Percentiles rank a stretch among this genome's conserved stretches.
phyloP scores from a whole-genome alignment of 1,140 invertebrate species.

The Mya arenaria region DNA sequence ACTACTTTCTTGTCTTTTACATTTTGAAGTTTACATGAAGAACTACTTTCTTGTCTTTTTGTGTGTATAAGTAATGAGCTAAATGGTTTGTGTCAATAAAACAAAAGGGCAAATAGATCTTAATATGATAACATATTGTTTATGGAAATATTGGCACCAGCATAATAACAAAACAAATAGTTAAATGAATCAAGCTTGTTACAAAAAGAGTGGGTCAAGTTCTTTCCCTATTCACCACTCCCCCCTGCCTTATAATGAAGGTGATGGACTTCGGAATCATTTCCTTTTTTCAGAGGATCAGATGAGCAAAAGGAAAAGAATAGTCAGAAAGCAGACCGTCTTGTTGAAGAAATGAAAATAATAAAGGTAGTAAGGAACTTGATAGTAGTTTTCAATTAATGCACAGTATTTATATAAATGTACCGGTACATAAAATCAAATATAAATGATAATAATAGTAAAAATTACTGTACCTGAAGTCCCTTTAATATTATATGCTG shows the following conservation, averaged over 20 bases:
- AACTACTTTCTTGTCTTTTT: background rate
- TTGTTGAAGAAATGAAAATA: slow-evolving; percentile 48
- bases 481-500: background rate
- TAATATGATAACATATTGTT: too few species aligned
- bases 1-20: too few species aligned
- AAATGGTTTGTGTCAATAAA: background rate
- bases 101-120: too few species aligned
- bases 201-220: too few species aligned
- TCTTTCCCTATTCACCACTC: too few species aligned
- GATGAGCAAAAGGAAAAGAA: slow-evolving; percentile 35
- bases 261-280: too few species aligned
- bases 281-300: slow-evolving; percentile 20
- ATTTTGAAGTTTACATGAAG: too few species aligned
- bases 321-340: slow-evolving; percentile 40
- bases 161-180: too few species aligned
- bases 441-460: background rate
- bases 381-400: background rate
- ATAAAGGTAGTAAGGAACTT: slow-evolving; percentile 63
- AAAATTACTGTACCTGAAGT: background rate
- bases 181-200: too few species aligned
- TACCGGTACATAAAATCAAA: background rate
- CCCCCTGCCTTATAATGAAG: too few species aligned
- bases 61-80: background rate
- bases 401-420: background rate
- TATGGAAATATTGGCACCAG: too few species aligned